Conservation (phyloP, 1,140 invertebrate species). For the Drosophila nebulosa region DNA sequence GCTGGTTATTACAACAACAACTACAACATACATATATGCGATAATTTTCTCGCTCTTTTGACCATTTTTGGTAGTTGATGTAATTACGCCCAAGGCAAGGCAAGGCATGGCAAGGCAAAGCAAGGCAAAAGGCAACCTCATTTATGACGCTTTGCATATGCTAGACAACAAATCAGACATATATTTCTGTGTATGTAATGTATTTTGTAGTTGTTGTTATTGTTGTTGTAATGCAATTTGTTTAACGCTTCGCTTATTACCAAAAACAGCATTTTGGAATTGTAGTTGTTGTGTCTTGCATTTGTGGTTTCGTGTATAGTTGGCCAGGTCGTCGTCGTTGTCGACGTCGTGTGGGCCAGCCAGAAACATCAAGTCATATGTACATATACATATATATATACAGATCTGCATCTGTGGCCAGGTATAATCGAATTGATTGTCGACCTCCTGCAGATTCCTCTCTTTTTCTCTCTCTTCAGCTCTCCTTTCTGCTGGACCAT, state of each 20-base stretch:
- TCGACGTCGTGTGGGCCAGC: slow-evolving; percentile 25
- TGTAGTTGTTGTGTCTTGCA: slow-evolving; percentile 5
- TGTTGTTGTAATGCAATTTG: slow-evolving; percentile 74
- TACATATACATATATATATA: background rate
- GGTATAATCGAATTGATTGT: background rate
- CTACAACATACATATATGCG: slow-evolving; percentile 40
- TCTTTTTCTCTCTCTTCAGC: too few relatives aligned
- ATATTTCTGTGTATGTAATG: slow-evolving; percentile 2
- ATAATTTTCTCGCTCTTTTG: slow-evolving; percentile 74
- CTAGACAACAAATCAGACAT: slow-evolving; percentile 51
- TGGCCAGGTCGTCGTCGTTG: slow-evolving; percentile 27
- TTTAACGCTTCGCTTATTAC: slow-evolving; percentile 79
- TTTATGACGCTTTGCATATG: slow-evolving; percentile 76
- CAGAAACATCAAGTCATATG: background rate
- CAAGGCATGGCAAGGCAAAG: slow-evolving; percentile 51
- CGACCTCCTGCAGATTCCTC: background rate
- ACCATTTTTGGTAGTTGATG: slow-evolving; percentile 71
- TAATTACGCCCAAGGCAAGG: slow-evolving; percentile 71
- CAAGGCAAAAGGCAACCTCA: slow-evolving; percentile 57
- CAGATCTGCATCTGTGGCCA: background rate
- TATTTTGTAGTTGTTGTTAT: slow-evolving; percentile 38
- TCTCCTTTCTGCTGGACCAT: background rate
- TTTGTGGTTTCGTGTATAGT: slow-evolving; percentile 16
- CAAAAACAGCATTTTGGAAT: slow-evolving; percentile 63
- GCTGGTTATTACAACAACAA: slow-evolving; percentile 34